These are phyloP conservation scores for Salvelinus alpinus DNA, from an alignment of 2,113 vertebrate genomes.

Conservation along the genomic window DNA sequence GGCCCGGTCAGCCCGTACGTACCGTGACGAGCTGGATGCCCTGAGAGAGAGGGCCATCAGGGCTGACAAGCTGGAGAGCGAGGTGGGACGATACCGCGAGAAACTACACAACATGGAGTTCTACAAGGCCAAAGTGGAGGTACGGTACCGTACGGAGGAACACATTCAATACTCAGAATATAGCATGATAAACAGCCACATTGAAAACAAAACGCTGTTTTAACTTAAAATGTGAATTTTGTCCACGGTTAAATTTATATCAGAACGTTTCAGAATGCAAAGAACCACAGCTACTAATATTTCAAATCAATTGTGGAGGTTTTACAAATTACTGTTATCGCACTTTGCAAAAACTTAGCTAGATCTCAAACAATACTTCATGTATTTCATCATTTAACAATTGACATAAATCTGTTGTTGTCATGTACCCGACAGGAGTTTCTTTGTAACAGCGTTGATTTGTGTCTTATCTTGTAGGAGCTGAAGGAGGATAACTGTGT, in stretches of 20 bases:
- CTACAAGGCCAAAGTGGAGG: slow-evolving; percentile 96
- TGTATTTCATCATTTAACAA: background rate
- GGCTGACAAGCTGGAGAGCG: slow-evolving; percentile 97
- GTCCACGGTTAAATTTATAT: too few relatives aligned
- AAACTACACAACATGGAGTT: slow-evolving; percentile 96
- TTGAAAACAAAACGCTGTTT: too few relatives aligned
- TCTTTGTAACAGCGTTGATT: background rate
- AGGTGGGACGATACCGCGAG: slow-evolving; percentile 91
- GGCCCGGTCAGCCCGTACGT: slow-evolving; percentile 90
- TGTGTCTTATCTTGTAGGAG: slow-evolving; percentile 76
- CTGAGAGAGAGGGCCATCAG: slow-evolving; percentile 91
- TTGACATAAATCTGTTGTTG: background rate
- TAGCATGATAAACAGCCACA: background rate
- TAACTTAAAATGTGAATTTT: too few relatives aligned
- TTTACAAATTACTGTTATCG: background rate
- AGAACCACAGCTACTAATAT: background rate
- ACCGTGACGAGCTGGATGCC: slow-evolving; percentile 92
- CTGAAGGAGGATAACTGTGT: slow-evolving; percentile 97
- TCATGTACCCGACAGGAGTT: background rate
- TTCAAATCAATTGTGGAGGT: background rate
- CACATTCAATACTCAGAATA: too few relatives aligned
- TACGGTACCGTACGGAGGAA: slow-evolving; percentile 42
- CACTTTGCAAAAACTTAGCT: background rate
- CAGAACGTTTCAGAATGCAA: background rate
- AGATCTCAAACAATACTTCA: background rate